Base-by-base conservation (phyloP, 2,113 vertebrate genomes). In the Heterotis niloticus region DNA sequence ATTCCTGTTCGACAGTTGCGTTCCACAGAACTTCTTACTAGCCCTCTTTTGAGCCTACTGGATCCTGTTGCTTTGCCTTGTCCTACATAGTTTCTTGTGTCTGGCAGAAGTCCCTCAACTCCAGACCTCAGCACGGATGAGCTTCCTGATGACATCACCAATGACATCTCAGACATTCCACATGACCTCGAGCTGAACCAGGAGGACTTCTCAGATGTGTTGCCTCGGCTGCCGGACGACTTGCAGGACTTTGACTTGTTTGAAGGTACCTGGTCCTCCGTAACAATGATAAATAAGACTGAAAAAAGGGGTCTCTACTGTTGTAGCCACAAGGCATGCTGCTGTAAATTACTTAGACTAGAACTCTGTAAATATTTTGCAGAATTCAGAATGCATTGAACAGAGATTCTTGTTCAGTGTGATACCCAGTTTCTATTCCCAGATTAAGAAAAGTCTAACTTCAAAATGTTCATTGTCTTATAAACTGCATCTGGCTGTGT, bases 231-330 rank as follows among this genome's bases (percentile, higher is more conserved):
- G 80, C 95, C 94, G 0, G 95, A 96, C 78, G 95, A 96, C 85
- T 89, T 96, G 84, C 95, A 96, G 84, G 95, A 95, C 86, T 96
- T 96, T 88, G 95, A 96, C 91, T 92, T 96, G 84, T 96, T 96
- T 90, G 95, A 96, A 95, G 95, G 95, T 96, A 87, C 64, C 23
- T 62, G 3, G 2, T 44, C 34, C 34, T 44, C 34, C 34, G 34
- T 44, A 44, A 7, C 7, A 7, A 44, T 44, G 7, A 44, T 44
- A 44, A 44, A 44, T 44, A 7, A 44, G 34, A 44, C 7, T 44
- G 2, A 44, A 44, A 44, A 7, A 4, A 44, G 34, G 34, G 34
- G 34, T 44, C 34, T 44, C 7, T 2, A 44, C 7, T 44, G 3
- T 44, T 44, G 34, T 7, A 44, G 34, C 34, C 34, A 44, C 34